Base-by-base conservation (phyloP, 2,888 invertebrate genomes). In the Anagyrus pseudococci region DNA sequence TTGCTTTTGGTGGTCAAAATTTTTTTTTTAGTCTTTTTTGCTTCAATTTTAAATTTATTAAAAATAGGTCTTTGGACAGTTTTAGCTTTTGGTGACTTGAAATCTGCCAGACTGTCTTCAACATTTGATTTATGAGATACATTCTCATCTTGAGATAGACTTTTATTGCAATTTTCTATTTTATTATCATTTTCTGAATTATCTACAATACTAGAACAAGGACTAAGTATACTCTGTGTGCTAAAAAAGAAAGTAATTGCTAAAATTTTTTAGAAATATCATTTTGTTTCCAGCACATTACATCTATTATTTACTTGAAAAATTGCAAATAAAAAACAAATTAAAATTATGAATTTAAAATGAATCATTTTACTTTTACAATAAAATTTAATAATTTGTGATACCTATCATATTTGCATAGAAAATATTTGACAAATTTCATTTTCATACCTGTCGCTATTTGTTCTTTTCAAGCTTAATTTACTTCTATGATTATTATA, bases 101-200 rank as follows among this genome's bases (percentile, higher is more conserved):
- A 80, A 68, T 80, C 78, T 29, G 64, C 56, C 49, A 80, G 65
- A 65, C 75, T 79, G 26, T 79, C 70, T 29, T 69, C 69, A 7
- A 62, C 50, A 56, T 62, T 41, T 26, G 49, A 6, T 17, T 61
- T 44, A 54, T 4, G 13, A 40, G 37, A 52, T 23, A 4, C 17
- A 54, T 47, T 53, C 44, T 58, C 54, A 19, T 20, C 3, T 26
- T 40, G 2, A 20, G 44, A 44, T 33, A 52, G n/a, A 19, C 50
- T 10, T 47, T 22, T 50, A 20, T 10, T 7, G 15, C 20, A 29
- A 47, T 7, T 62, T 20, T 43, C 17, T 62, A 48, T 23, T 41
- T 25, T 23, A 2, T 23, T 47, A 25, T 2, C 7, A 15, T n/a
- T 41, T 25, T 20, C 49, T 43, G 26, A 37, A 20, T 23, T 44